Base-by-base conservation (phyloP, 2,888 invertebrate species). In the Dione vanillae region DNA sequence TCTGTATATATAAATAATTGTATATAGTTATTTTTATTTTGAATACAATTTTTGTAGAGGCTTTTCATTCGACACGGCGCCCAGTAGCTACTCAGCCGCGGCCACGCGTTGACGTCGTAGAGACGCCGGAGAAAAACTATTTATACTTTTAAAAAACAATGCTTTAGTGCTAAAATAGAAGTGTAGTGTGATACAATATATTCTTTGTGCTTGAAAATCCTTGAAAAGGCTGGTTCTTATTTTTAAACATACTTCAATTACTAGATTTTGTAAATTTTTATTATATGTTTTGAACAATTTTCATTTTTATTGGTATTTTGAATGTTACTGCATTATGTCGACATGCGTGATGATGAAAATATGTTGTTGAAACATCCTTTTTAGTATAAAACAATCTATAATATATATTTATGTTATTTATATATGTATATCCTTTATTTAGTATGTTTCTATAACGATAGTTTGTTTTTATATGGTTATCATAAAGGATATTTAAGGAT, bases 281-380 rank as follows among this genome's bases (percentile, higher is more conserved):
- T 19, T 7, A 27, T 6, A 27, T 6, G n/a, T 45, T n/a, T 45
- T 10, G 5, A 9, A 61, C 14, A 27, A 35, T 35, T 45, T 27
- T 16, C n/a, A 45, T 49, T 47, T 47, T 49, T 49, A 37, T 64
- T 35, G 35, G 40, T 64, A 64, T 35, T 47, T 62, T 45, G 72
- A 76, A 84, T 79, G 83, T 83, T 80, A 81, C 90, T 90, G 90
- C 90, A 90, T 87, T 90, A 89, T 88, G 90, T 83, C 86, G 85
- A 82, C 81, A 78, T 77, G 78, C 77, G 78, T 78, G 71, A 77
- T 75, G 76, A 78, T 78, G 35, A 19, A 35, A 51, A 68, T 65
- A 68, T 67, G 62, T 70, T 70, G 14, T n/a, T 12, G 35, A 65
- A 16, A 70, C 49, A 19, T 69, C 61, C 20, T 56, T 56, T 10